Base-by-base conservation (phyloP, 2,888 invertebrate genomes). In the Cryptophagus acutangulus region DNA sequence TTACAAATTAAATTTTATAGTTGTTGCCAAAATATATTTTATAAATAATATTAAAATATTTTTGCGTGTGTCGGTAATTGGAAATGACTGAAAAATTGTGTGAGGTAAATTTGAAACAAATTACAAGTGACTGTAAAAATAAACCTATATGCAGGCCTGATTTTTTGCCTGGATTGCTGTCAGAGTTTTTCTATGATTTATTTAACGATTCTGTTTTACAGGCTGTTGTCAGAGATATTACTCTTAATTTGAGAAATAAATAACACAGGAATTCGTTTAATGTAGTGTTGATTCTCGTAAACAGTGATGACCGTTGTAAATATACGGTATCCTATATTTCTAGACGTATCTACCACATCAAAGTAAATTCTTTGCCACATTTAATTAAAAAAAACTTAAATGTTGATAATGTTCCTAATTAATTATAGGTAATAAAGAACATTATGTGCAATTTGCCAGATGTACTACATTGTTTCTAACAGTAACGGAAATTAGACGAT, bases 271-370 rank as follows among this genome's bases (percentile, higher is more conserved):
- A 59, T 59, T 48, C 51, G 41, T 45, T 51, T 48, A 47, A 52
- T 52, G 54, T 48, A 48, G 46, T 49, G 43, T 49, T 51, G 48
- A 45, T 49, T 48, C 48, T 57, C 59, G 57, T 59, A 55, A 59
- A 57, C 55, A 57, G 49, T 55, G 54, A 55, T 46, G 57, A 56
- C 59, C 54, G 59, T 57, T 58, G 58, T 58, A 58, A 57, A 57
- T 58, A 52, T 59, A 59, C 59, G 55, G 57, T 58, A 57, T 55
- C 51, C 51, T 55, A 54, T 54, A 52, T 55, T 51, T 51, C 54
- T 50, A 45, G 52, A 54, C 55, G 54, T 58, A 56, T 58, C 54
- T 57, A 57, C 54, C 54, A 55, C 53, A 57, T 55, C 51, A 54
- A 44, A 46, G 47, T 33, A 47, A 48, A 54, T 55, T 54, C 52